Conservation (phyloP, 2,888 invertebrate species). For the Sarcophaga caerulescens region DNA sequence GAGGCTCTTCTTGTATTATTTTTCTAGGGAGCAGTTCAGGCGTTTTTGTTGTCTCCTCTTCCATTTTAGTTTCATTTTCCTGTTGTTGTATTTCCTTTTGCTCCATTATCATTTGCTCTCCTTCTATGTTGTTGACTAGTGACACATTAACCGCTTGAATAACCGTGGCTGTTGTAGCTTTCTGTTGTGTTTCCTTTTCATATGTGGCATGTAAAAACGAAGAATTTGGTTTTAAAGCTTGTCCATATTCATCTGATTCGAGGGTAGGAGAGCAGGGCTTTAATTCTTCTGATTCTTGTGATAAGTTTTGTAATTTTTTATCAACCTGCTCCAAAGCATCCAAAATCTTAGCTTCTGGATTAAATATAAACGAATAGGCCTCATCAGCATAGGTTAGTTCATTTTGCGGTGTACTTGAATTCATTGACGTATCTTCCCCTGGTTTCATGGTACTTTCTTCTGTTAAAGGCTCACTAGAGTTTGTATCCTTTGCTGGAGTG, state of each 20-base stretch:
- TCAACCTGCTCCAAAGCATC: slow-evolving; percentile 78
- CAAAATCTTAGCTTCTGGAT: slow-evolving; percentile 76
- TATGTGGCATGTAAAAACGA: slow-evolving; percentile 86
- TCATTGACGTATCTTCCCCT: slow-evolving; percentile 53
- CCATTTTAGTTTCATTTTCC: background rate
- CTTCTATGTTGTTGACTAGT: slow-evolving; percentile 78
- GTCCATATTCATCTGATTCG: slow-evolving; percentile 75
- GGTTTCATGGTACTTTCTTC: slow-evolving; percentile 10
- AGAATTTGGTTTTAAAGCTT: slow-evolving; percentile 83
- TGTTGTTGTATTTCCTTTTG: slow-evolving; percentile 71
- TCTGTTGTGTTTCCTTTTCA: slow-evolving; percentile 73
- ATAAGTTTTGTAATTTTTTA: slow-evolving; percentile 75
- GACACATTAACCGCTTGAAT: slow-evolving; percentile 79
- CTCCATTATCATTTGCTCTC: slow-evolving; percentile 75
- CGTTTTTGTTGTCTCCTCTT: background rate
- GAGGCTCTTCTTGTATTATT: slow-evolving; percentile 44
- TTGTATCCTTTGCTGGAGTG: background rate
- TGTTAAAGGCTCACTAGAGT: background rate
- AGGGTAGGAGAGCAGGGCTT: slow-evolving; percentile 49
- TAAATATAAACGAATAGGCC: slow-evolving; percentile 51
- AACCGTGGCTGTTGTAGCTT: slow-evolving; percentile 70
- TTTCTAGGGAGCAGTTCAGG: background rate
- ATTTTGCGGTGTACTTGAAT: slow-evolving; percentile 14
- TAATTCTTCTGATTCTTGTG: slow-evolving; percentile 65
- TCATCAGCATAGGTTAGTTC: slow-evolving; percentile 4